Conservation (phyloP, 2,113 vertebrate species). For the Notarius lentiginosus region DNA sequence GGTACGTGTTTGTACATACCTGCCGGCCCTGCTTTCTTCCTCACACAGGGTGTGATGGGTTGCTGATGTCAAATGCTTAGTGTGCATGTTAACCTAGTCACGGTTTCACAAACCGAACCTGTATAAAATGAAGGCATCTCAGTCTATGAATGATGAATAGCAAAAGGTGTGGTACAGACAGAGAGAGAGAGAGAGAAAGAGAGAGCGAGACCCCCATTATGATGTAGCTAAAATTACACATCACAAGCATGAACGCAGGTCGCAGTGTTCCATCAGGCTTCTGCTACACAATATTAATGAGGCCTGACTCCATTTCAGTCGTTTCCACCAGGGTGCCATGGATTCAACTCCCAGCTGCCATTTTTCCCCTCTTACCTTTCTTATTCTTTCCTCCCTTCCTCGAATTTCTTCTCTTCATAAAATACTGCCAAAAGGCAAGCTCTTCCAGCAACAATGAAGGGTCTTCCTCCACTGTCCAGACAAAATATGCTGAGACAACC, state of each 20-base stretch:
- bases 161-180: background rate
- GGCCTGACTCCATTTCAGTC: slow-evolving; percentile 6
- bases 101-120: background rate
- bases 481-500: slow-evolving; percentile 8
- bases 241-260: slow-evolving; percentile 17
- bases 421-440: background rate
- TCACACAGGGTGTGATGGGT: background rate
- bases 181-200: no score
- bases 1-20: background rate
- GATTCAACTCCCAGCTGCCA: background rate
- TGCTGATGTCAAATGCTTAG: slow-evolving; percentile 1
- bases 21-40: background rate
- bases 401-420: background rate
- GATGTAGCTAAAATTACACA: background rate
- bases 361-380: slow-evolving; percentile 27
- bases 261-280: slow-evolving; percentile 18
- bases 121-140: background rate
- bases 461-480: background rate
- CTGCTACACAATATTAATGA: slow-evolving; percentile 45
- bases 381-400: background rate
- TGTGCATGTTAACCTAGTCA: background rate
- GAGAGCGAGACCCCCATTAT: background rate
- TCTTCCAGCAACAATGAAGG: background rate
- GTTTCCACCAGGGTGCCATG: slow-evolving; percentile 17
- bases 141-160: background rate